Evolutionary conservation across 2,113 vertebrate genomes (phyloP).

Genomic region (Clarias macrocephalus): DNA sequence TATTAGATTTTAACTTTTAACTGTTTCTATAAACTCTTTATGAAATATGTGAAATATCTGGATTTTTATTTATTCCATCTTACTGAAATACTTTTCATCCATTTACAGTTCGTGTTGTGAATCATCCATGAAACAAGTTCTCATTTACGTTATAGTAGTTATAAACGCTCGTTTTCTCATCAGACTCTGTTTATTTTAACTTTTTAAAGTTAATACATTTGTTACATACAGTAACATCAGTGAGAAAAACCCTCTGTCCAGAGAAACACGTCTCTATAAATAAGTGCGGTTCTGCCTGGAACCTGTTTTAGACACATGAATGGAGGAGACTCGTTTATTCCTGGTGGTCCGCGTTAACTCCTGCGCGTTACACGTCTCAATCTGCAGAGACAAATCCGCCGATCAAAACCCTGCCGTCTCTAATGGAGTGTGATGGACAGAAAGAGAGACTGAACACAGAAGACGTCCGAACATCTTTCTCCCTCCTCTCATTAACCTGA

Average conservation of each 20-base stretch:
- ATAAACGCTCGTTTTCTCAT: not conserved
- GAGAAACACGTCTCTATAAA: not conserved
- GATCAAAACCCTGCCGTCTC: slow-evolving; percentile 93
- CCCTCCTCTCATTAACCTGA: slow-evolving; percentile 86
- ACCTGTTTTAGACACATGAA: not conserved
- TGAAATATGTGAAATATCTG: too few relatives aligned
- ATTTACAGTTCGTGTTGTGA: not conserved
- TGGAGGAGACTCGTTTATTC: not conserved
- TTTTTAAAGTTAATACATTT: too few relatives aligned
- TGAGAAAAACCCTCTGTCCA: not conserved
- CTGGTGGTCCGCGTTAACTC: slow-evolving; percentile 50
- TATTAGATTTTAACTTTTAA: too few relatives aligned
- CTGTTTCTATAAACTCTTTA: too few relatives aligned
- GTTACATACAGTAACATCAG: too few relatives aligned
- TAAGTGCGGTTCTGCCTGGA: not conserved
- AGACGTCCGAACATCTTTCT: slow-evolving; percentile 81
- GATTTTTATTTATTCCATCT: too few relatives aligned
- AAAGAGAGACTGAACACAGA: slow-evolving; percentile 94
- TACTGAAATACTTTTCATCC: too few relatives aligned
- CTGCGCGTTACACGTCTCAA: slow-evolving; percentile 69
- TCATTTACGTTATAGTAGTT: not conserved
- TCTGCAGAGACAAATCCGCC: slow-evolving; percentile 89
- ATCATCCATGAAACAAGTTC: not conserved
- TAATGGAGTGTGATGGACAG: slow-evolving; percentile 95
- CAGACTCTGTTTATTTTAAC: not conserved